Evolutionary conservation across 2,113 vertebrate genomes (phyloP), one percentile per base, ranked within the genome.

Genomic region (Xenotilapia flavipinnis): DNA sequence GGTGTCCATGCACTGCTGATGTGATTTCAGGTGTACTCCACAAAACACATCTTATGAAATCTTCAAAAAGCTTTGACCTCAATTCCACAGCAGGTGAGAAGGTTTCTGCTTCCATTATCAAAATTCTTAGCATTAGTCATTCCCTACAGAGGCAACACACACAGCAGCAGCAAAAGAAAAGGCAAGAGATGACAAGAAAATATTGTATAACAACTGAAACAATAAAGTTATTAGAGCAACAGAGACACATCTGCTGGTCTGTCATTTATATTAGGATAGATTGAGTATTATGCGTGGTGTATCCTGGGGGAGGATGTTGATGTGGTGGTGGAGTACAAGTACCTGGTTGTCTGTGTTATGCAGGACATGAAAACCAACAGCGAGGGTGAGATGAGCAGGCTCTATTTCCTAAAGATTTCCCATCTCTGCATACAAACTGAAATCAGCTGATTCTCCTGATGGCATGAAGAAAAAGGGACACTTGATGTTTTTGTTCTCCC

Each of bases 61-160:
- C 36, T 86, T 49, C 26, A 26, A 26, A 83, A 88, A 55, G 36
- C 45, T 86, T 14, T 85, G 83, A 88, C 87, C 86, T 87, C 87
- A 86, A 85, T 88, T 92, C 80, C 60, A 36, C 79, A 85, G 31
- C 81, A 84, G 87, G 49, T 40, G 80, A 79, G 54, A 15, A 56
- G 38, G 23, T 81, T 85, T 82, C 47, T 47, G 54, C 42, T 31
- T 55, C 68, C 21, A 53, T 81, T 38, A 40, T 56, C 26, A 82
- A 56, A 55, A n/a, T 36, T 40, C 31, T 6, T 10, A 23, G 65
- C 28, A 5, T 6, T 31, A 21, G 53, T 79, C 28, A 14, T 70
- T 77, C 21, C 65, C 31, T 68, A 17, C 9, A 58, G 45, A 40
- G 17, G 38, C 28, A 54, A 12, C 38, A 13, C 38, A 70, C 6